Conservation (phyloP, 2,113 vertebrate genomes). For the Machaerirhynchus nigripectus region DNA sequence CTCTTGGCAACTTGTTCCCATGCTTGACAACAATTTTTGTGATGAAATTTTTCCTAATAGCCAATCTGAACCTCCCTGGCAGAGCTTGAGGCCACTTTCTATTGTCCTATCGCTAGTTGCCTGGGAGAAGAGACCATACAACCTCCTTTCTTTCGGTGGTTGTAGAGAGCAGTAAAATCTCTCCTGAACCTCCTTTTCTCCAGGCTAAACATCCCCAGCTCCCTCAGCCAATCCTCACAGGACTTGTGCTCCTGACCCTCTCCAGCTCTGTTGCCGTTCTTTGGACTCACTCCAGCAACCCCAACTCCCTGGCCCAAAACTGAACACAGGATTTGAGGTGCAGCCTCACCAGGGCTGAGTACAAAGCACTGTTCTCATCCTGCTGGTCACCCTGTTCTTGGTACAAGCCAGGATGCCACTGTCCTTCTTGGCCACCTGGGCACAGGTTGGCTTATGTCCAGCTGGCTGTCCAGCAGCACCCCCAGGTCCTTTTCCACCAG, state of each 20-base stretch:
- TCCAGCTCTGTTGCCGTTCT: not conserved
- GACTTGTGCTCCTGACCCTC: not conserved
- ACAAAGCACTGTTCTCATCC: not conserved
- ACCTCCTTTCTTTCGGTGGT: not conserved
- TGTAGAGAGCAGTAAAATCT: not conserved
- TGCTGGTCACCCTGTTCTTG: not conserved
- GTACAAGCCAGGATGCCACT: not conserved
- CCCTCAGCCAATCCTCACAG: not conserved
- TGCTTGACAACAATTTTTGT: not conserved
- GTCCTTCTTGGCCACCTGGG: not conserved
- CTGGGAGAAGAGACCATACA: not conserved
- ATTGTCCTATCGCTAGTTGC: accelerated
- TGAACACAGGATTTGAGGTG: not conserved
- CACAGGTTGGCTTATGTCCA: not conserved
- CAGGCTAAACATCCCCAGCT: not conserved
- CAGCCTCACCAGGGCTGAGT: not conserved
- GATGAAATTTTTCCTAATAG: not conserved
- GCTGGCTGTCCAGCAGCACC: not conserved
- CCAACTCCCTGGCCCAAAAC: not conserved
- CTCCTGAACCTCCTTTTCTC: not conserved
- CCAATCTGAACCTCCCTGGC: not conserved
- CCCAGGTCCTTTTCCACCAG: not conserved
- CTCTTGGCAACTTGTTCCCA: not conserved
- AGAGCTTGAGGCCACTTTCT: not conserved
- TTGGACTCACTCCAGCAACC: not conserved